phyloP scores from a whole-genome alignment of 2,797 vertebrate species.

The Myotis planiceps region DNA sequence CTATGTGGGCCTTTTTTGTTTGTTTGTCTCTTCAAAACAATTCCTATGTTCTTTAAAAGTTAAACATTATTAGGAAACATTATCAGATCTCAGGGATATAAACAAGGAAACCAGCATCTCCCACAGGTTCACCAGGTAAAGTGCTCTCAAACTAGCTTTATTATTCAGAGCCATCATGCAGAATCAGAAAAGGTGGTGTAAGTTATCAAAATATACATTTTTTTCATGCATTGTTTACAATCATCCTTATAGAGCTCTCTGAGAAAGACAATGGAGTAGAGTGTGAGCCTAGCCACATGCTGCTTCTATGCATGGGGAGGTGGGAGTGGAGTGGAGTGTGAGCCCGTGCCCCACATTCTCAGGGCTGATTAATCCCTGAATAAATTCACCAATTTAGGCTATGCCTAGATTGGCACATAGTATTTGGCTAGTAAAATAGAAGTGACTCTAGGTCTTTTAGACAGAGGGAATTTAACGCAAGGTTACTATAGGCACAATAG shows the following conservation, averaged over 20 bases:
- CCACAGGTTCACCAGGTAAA: not conserved
- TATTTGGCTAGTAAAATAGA: not conserved
- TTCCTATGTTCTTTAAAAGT: not conserved
- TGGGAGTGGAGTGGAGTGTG: fast-evolving
- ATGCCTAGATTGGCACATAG: not conserved
- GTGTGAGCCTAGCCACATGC: not conserved
- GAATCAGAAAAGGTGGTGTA: not conserved
- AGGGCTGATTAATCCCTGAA: not conserved
- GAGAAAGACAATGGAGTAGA: not conserved
- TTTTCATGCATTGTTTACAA: not conserved
- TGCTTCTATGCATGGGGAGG: not conserved
- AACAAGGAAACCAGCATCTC: not conserved
- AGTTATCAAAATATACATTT: not conserved
- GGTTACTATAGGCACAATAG: not conserved
- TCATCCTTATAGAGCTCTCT: not conserved
- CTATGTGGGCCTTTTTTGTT: not conserved
- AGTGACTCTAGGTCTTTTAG: not conserved
- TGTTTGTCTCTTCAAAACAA: not conserved
- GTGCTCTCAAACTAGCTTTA: not conserved
- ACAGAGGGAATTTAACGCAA: not conserved
- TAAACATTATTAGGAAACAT: not conserved
- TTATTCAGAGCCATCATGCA: not conserved
- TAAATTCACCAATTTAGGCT: not conserved
- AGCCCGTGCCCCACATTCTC: fast-evolving
- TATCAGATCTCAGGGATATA: not conserved